Base-by-base conservation (phyloP, 1,140 invertebrate genomes). In the Trachelipus rathkii region DNA sequence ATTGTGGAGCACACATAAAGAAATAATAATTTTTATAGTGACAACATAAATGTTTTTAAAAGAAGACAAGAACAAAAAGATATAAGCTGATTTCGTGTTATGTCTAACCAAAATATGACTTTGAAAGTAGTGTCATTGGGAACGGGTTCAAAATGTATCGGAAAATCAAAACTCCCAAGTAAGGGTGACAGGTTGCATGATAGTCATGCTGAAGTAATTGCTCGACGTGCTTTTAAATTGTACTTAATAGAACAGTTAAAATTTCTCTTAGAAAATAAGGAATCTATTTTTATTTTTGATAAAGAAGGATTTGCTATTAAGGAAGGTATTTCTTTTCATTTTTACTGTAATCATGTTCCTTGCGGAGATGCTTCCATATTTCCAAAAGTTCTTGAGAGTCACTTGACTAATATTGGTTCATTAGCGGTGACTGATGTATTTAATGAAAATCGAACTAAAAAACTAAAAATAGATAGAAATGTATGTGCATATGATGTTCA, bases 321-420 rank as follows among this genome's bases (percentile, higher is more conserved):
- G 79, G 72, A 86, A n/a, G 85, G 86, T 11, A 83, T 93, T 68
- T 86, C 88, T 15, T 96, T 95, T 86, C 91, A 95, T 85, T 92
- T 97, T 82, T 95, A 92, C 83, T 90, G 91, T 24, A 95, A 92
- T 80, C 92, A 95, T 83, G 89, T 91, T 53, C 95, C 95, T 68
- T 98, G 95, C 87, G 96, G 96, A 0, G 96, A 98, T 89, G 95
- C 94, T 23, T 91, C 93, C n/a, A 96, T 97, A 82, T 90, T 95
- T 85, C 87, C 88, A 10, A 91, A 89, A 77, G 23, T 67, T 23
- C 24, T 24, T 71, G 50, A 19, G 19, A 19, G 19, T 60, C 2
- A 60, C 8, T 33, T 33, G 33, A 6, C 33, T 33, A 33, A 33
- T 33, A 33, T 33, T 33, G 33, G 33, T 6, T 33, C 33, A 33